phyloP scores from a whole-genome alignment of 2,888 invertebrate genomes.

The Lathronympha strigana region DNA sequence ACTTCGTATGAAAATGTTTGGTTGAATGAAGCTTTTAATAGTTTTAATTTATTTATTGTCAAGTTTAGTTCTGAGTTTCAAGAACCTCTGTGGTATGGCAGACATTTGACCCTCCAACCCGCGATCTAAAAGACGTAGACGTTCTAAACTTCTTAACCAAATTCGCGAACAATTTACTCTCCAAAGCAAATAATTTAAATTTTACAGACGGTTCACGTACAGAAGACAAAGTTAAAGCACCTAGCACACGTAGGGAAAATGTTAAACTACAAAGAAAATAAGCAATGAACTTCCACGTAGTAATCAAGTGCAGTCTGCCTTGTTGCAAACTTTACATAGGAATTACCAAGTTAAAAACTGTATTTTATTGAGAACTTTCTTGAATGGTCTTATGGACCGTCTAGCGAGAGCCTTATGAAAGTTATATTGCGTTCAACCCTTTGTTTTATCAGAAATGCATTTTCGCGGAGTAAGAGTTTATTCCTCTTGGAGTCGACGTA shows the following conservation, averaged over 20 bases:
- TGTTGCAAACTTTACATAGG: conserved; percentile 69
- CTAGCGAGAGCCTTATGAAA: conserved; percentile 37
- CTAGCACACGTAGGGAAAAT: conserved; percentile 66
- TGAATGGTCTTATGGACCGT: conserved; percentile 43
- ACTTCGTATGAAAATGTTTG: no score
- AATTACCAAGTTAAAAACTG: conserved; percentile 65
- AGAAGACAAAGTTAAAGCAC: conserved; percentile 49
- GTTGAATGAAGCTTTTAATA: no score
- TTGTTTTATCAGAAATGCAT: conserved; percentile 17
- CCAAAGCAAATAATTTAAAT: conserved; percentile 37
- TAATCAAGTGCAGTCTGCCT: conserved; percentile 61
- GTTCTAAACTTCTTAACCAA: conserved; percentile 30
- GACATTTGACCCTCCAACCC: neutral
- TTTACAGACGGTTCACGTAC: conserved; percentile 40
- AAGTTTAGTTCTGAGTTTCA: no score
- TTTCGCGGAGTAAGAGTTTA: conserved; percentile 1
- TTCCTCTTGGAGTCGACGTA: conserved; percentile 2
- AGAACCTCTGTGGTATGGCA: no score
- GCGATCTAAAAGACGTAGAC: neutral
- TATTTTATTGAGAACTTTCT: conserved; percentile 51
- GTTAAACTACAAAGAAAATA: conserved; percentile 77
- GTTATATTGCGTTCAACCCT: conserved; percentile 33
- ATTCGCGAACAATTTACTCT: conserved; percentile 33
- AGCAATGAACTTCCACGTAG: conserved; percentile 62
- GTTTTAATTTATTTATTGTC: no score